Evolutionary conservation across 2,888 invertebrate species (phyloP), one percentile per base, ranked within the genome.

Genomic region (Patella pellucida): DNA sequence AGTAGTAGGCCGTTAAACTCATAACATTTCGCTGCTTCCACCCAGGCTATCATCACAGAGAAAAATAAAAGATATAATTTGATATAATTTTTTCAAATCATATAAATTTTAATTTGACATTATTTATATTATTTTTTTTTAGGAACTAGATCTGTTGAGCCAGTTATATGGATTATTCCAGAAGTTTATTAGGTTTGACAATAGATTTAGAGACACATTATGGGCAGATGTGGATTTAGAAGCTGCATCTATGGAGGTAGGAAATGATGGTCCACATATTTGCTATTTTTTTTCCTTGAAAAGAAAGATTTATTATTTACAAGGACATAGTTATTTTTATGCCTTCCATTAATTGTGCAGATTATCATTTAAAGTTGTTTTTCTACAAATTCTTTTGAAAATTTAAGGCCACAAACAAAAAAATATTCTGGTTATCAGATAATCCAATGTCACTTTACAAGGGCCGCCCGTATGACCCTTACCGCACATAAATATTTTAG

Each of bases 191-290:
- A 79, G 85, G 52, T 91, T 91, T 85, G 90, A 91, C 79, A 86
- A 83, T 27, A 81, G 84, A 52, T 90, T 91, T 81, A 83, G 89
- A 54, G 88, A 88, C 74, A 90, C 89, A n/a, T 84, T 91, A 67
- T 91, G 91, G 91, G 87, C 89, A 27, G 90, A 91, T 69, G 89
- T 90, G 7, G 90, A 91, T 73, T 81, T 91, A n/a, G 88, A 89
- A 72, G 84, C 83, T 69, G 85, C 89, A 41, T 87, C 85, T 69
- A 83, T 80, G 79, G 89, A 90, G 87, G 90, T 90, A 77, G 71
- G 76, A 52, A 16, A 50, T 51, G 14, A 19, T 50, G 27, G 14
- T 71, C 16, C 12, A n/a, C 31, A 31, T 11, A 23, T 31, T 23
- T 16, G 23, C 69, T 19, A 27, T n/a, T 27, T 68, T 23, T 27